These are phyloP conservation scores for Apomyelois bistriatella DNA, from an alignment of 2,888 invertebrate genomes.

Conservation along the genomic window DNA sequence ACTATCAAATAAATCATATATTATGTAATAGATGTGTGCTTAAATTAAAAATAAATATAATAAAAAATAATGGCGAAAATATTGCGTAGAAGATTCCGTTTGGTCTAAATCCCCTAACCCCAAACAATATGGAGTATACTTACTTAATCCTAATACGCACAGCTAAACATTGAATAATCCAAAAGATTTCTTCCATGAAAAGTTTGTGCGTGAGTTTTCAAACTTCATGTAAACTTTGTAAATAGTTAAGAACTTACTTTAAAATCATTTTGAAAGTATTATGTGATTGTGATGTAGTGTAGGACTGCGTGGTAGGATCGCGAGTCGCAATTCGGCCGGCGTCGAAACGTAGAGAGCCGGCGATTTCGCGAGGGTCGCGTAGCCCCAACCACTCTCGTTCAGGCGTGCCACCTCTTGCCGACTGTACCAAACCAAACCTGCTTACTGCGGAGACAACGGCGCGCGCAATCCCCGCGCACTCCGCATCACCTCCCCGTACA, in stretches of 20 bases:
- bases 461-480: slow-evolving; percentile 42
- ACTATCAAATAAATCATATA: no score
- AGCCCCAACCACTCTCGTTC: slow-evolving; percentile 22
- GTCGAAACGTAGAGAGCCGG: no score
- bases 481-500: slow-evolving; percentile 31
- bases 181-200: background rate
- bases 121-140: no score
- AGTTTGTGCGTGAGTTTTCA: background rate
- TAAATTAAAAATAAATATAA: no score
- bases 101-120: no score
- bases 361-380: slow-evolving; percentile 12
- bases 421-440: slow-evolving; percentile 25
- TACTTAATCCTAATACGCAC: background rate
- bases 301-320: background rate
- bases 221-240: slow-evolving; percentile 10
- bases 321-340: background rate
- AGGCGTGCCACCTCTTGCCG: slow-evolving; percentile 27
- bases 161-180: background rate
- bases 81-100: no score
- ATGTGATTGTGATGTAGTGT: background rate
- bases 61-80: no score
- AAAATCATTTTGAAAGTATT: slow-evolving; percentile 10
- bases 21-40: no score
- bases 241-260: slow-evolving; percentile 19
- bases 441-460: slow-evolving; percentile 33